Conservation (phyloP, 2,797 vertebrate species). For the Liparis tanakae region DNA sequence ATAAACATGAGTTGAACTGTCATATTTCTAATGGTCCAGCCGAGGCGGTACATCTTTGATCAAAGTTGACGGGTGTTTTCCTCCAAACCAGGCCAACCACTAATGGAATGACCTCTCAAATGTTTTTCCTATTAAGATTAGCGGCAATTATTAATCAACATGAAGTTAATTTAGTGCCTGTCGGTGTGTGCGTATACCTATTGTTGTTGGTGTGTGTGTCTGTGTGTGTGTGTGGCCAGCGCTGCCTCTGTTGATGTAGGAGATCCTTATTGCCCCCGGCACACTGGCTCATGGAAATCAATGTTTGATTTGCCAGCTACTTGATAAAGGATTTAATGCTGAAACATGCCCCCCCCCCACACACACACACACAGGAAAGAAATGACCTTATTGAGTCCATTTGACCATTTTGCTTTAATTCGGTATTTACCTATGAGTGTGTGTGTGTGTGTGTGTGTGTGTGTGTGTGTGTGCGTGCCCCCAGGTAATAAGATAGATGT, state of each 20-base stretch:
- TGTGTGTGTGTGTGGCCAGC: conserved; percentile 44
- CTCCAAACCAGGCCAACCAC: conserved; percentile 24
- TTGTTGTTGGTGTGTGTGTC: conserved; percentile 23
- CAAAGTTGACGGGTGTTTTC: conserved; percentile 53
- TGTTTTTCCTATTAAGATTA: conserved; percentile 51
- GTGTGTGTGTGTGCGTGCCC: conserved; percentile 33
- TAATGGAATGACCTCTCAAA: conserved; percentile 39
- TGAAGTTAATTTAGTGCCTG: conserved; percentile 59
- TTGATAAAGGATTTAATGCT: conserved; percentile 78
- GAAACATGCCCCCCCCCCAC: conserved; percentile 37
- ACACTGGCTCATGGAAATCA: conserved; percentile 73
- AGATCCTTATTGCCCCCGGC: conserved; percentile 70
- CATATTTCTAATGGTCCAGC: conserved; percentile 52
- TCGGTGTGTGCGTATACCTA: conserved; percentile 35
- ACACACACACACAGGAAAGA: conserved; percentile 38
- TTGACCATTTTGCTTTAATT: conserved; percentile 52
- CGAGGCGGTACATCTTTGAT: conserved; percentile 52
- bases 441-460: conserved; percentile 31
- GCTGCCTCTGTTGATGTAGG: conserved; percentile 60
- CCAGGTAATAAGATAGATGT: conserved; percentile 67
- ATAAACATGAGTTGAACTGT: conserved; percentile 40
- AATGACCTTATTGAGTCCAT: conserved; percentile 62
- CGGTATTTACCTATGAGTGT: too few species aligned
- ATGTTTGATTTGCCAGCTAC: conserved; percentile 79
- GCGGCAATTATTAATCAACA: conserved; percentile 54